Evolutionary conservation across 2,113 vertebrate species (phyloP).

Genomic region (Chunga burmeisteri): DNA sequence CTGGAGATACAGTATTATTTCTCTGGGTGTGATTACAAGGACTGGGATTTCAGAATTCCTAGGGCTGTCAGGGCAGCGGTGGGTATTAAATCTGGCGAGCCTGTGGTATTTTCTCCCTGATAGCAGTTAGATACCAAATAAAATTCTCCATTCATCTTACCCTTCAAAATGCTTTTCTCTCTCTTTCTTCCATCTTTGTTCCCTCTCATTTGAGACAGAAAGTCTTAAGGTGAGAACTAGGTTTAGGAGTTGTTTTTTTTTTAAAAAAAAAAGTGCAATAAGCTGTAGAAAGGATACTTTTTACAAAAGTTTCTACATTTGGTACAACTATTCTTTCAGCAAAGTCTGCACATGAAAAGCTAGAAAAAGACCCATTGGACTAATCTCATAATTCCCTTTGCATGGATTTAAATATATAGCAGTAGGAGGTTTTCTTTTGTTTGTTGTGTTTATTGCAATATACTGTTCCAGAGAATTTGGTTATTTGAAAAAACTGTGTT

Average conservation of each 20-base stretch:
- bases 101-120: not conserved
- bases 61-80: not conserved
- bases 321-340: not conserved
- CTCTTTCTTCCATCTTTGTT: not conserved
- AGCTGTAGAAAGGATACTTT: not conserved
- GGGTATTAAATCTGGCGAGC: not conserved
- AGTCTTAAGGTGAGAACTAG: not conserved
- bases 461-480: not conserved
- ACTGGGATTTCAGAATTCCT: not conserved
- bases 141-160: not conserved
- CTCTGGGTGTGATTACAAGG: not conserved
- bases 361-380: not conserved
- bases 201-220: not conserved
- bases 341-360: not conserved
- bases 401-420: not conserved
- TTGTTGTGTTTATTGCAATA: not conserved
- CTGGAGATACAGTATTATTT: not conserved
- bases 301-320: not conserved
- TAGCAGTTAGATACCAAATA: not conserved
- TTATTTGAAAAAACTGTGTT: not conserved
- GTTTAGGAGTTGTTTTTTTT: not conserved
- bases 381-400: not conserved
- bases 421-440: not conserved
- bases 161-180: not conserved
- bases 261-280: not conserved